phyloP scores from a whole-genome alignment of 2,113 vertebrate species.

The Rhinolophus sinicus region DNA sequence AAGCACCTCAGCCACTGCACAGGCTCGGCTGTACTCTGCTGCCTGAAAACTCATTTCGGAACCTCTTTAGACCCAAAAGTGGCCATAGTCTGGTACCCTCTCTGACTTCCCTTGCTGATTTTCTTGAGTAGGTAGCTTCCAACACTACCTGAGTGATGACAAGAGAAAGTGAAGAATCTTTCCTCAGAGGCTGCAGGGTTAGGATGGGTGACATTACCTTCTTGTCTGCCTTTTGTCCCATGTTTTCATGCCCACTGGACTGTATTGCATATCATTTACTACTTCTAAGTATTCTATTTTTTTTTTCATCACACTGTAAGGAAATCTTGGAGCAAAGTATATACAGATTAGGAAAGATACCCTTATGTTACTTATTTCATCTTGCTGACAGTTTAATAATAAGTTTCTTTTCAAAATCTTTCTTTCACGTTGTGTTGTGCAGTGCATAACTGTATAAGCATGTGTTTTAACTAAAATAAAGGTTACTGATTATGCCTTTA shows the following conservation, averaged over 20 bases:
- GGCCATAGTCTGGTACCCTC: too few species aligned
- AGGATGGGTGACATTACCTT: rapidly evolving
- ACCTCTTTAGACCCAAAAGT: background rate
- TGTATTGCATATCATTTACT: background rate
- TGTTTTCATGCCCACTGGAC: background rate
- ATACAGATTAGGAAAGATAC: background rate
- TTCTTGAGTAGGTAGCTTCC: background rate
- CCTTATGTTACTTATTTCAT: background rate
- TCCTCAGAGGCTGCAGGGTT: background rate
- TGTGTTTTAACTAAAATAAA: slow-evolving; percentile 47
- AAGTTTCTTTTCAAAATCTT: background rate
- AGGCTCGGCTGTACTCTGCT: rapidly evolving
- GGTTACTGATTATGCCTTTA: background rate
- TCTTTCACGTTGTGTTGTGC: too few species aligned
- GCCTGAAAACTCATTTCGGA: background rate
- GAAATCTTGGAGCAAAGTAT: background rate
- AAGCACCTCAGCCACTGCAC: rapidly evolving
- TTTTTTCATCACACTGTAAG: background rate
- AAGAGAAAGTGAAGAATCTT: background rate
- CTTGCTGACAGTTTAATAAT: background rate
- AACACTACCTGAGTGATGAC: background rate
- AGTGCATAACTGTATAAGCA: background rate
- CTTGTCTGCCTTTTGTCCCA: rapidly evolving
- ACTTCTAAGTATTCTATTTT: background rate
- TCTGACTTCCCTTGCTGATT: background rate